Conservation (phyloP, 2,888 invertebrate species). For the Phortica okadai region DNA sequence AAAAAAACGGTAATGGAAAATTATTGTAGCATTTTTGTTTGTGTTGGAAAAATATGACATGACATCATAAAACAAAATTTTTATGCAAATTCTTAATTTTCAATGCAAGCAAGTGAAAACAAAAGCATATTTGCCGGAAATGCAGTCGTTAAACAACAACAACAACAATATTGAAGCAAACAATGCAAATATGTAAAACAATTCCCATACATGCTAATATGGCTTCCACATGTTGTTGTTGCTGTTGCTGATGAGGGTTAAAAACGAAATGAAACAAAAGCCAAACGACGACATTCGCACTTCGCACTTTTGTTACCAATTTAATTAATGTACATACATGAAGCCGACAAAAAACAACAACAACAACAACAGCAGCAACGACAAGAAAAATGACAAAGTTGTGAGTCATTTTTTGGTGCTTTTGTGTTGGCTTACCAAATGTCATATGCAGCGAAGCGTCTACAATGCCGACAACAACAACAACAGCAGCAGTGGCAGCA, state of each 20-base stretch:
- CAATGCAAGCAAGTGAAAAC: slow-evolving; percentile 11
- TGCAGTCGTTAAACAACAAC: slow-evolving; percentile 13
- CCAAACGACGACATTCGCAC: slow-evolving; percentile 24
- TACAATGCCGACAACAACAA: slow-evolving; percentile 46
- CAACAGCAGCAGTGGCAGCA: not conserved
- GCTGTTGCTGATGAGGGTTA: not conserved
- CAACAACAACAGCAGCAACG: not conserved
- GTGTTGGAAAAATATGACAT: not conserved
- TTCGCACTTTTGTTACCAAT: slow-evolving; percentile 25
- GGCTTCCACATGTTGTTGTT: not conserved
- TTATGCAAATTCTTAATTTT: slow-evolving; percentile 6
- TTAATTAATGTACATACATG: not conserved
- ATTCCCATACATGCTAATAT: not conserved
- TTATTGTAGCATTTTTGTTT: slow-evolving; percentile 3
- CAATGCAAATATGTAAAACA: not conserved
- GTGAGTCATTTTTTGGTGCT: slow-evolving; percentile 2
- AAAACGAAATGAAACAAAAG: not conserved
- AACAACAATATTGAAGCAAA: not conserved
- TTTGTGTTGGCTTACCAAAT: not conserved
- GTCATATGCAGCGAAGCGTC: slow-evolving; percentile 12
- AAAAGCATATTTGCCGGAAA: slow-evolving; percentile 30
- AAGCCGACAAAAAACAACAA: not conserved
- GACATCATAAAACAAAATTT: slow-evolving; percentile 16
- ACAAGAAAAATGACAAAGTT: not conserved
- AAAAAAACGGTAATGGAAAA: slow-evolving; percentile 3